phyloP scores from a whole-genome alignment of 2,888 invertebrate genomes.

The Drosophila sordidula region DNA sequence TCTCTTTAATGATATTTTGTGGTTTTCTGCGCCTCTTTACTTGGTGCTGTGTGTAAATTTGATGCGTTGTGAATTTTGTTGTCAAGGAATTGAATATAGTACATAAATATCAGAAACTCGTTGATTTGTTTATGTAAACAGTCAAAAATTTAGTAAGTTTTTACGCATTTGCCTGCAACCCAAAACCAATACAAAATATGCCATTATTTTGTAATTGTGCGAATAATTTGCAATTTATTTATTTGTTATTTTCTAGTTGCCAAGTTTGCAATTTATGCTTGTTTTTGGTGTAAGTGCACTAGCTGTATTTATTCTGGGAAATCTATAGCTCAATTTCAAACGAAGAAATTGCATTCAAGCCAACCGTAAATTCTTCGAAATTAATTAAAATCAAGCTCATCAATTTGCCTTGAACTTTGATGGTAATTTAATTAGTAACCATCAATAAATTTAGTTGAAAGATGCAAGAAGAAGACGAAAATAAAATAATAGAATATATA shows the following conservation, averaged over 20 bases:
- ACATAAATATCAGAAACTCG: background rate
- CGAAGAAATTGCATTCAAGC: background rate
- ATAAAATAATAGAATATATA: constrained; percentile 2
- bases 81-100: background rate
- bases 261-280: too few relatives aligned
- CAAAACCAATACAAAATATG: too few relatives aligned
- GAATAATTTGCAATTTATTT: too few relatives aligned
- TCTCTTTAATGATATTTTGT: background rate
- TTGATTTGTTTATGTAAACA: background rate
- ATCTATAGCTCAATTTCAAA: constrained; percentile 7
- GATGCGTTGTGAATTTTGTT: background rate
- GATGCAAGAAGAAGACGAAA: constrained; percentile 13
- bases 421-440: constrained; percentile 54
- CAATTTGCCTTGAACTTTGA: constrained; percentile 45
- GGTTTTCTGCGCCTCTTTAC: background rate
- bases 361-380: constrained; percentile 28
- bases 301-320: background rate
- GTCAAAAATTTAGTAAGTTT: too few relatives aligned
- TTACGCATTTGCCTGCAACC: too few relatives aligned
- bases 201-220: too few relatives aligned
- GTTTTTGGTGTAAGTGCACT: too few relatives aligned
- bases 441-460: constrained; percentile 30
- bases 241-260: too few relatives aligned
- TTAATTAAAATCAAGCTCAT: constrained; percentile 39
- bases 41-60: constrained; percentile 15